A percentile compares a stretch with the other conserved stretches of the same genome.
Conservation (phyloP, 2,888 invertebrate genomes). For the Phyto melanocephala region DNA sequence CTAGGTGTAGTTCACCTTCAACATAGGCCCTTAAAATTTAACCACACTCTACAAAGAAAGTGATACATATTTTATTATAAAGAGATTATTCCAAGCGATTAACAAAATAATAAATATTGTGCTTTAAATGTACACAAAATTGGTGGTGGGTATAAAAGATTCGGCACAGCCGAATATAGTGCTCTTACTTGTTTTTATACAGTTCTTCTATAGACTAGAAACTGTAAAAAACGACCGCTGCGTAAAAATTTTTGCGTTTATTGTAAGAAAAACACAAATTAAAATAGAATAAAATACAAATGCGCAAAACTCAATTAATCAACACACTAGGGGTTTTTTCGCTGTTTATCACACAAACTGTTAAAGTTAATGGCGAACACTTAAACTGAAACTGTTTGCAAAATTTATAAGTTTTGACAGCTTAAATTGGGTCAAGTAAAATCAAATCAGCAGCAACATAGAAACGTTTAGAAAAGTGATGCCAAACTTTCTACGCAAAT, state of each 20-base stretch:
- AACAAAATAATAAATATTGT: too few relatives aligned
- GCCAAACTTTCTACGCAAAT: neutral
- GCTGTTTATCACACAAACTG: slow-evolving; percentile 5
- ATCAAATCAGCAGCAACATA: slow-evolving; percentile 45
- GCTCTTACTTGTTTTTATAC: too few relatives aligned
- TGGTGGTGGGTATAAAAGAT: too few relatives aligned
- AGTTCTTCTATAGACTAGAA: too few relatives aligned
- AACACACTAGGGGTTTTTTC: slow-evolving; percentile 65
- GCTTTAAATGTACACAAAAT: too few relatives aligned
- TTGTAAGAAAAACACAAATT: neutral
- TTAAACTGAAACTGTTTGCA: slow-evolving; percentile 39
- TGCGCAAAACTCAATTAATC: slow-evolving; percentile 68
- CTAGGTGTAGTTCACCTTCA: too few relatives aligned
- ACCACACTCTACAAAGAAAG: too few relatives aligned
- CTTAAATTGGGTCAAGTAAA: slow-evolving; percentile 72
- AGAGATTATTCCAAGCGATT: too few relatives aligned
- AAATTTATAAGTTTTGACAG: slow-evolving; percentile 66
- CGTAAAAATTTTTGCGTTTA: slow-evolving; percentile 20
- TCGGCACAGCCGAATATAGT: too few relatives aligned
- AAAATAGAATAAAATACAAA: slow-evolving; percentile 14
- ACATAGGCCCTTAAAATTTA: too few relatives aligned
- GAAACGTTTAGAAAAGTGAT: too few relatives aligned
- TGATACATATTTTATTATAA: too few relatives aligned
- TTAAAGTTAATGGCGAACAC: slow-evolving; percentile 37
- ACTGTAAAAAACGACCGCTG: slow-evolving; percentile 26